Evolutionary conservation across 1,140 invertebrate species (phyloP), one percentile per base, ranked within the genome.

Genomic region (Scaptomyza pallida): DNA sequence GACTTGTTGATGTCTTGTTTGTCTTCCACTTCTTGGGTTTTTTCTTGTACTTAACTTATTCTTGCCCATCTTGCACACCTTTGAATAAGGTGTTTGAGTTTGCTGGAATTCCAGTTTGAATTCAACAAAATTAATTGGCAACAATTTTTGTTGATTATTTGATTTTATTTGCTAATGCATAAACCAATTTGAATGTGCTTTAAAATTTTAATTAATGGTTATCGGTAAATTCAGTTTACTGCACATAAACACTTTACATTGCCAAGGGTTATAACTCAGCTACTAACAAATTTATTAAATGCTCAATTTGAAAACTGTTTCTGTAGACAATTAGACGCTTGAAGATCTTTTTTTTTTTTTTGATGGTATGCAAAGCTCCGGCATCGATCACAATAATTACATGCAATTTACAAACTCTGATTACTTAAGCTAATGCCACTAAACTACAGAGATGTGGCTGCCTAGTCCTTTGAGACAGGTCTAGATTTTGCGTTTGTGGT

Each of bases 351-450:
- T 10, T 21, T 57, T 10, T 21, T 30, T 43, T 59, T 67, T 13
- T 30, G 54, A 57, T 30, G 21, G 40, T n/a, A 21, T 35, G 52
- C 48, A 61, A 44, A 19, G 16, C n/a, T 9, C 48, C 48, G 12
- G 19, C 30, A 23, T 54, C 59, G 48, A 62, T 69, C 56, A 69
- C 40, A 47, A 70, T 70, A 70, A 71, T 74, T 54, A 41, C 52
- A 70, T 70, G 72, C 60, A 74, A 70, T 74, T 63, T 65, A 50
- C 63, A 67, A 74, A 78, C 64, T 57, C 52, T 56, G 79, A 82
- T 82, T 81, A 74, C 41, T 67, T 80, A 69, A 47, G 78, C 62
- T 72, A 81, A 78, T 79, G 72, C 75, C 69, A 51, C 41, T 50
- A 60, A 30, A 30, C 26, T 63, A 47, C 52, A 71, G 62, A 65